A percentile compares a stretch with the other conserved stretches of the same genome.
Evolutionary conservation across 2,797 vertebrate species (phyloP).

Genomic region (Pelodytes ibericus): DNA sequence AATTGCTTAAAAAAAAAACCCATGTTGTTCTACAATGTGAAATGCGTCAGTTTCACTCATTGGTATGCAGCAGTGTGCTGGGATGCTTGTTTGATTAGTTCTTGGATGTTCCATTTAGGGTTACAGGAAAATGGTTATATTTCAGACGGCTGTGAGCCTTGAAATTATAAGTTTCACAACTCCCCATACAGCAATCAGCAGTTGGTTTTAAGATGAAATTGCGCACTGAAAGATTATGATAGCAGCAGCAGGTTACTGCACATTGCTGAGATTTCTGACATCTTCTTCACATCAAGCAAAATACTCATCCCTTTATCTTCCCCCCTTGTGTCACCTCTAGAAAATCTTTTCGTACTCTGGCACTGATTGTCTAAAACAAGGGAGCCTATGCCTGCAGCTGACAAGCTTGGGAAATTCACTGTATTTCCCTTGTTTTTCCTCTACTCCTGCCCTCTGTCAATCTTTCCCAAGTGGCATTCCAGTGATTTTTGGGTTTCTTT

Average conservation of each 20-base stretch:
- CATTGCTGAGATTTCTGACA: conserved; percentile 28
- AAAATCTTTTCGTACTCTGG: conserved; percentile 21
- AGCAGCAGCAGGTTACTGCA: conserved; percentile 31
- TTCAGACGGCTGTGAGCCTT: conserved; percentile 3
- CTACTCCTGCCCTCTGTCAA: conserved; percentile 19
- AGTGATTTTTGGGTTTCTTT: not conserved
- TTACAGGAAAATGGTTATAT: conserved; percentile 10
- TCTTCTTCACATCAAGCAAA: conserved; percentile 42
- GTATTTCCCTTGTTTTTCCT: conserved; percentile 19
- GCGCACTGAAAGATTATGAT: conserved; percentile 39
- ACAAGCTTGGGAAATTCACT: conserved; percentile 31
- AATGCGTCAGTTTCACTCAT: conserved; percentile 1
- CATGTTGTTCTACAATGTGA: not conserved
- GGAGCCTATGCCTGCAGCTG: conserved; percentile 16
- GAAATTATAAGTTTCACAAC: conserved; percentile 16
- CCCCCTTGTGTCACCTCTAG: conserved; percentile 43
- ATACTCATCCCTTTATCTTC: conserved; percentile 35
- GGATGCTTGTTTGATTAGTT: not conserved
- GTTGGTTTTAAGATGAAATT: conserved; percentile 44
- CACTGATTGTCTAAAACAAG: conserved; percentile 33
- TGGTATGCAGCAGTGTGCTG: not conserved
- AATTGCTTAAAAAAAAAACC: not conserved
- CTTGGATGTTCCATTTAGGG: conserved; percentile 3
- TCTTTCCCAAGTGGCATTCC: conserved; percentile 1
- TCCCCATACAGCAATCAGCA: conserved; percentile 31